Evolutionary conservation across 2,888 invertebrate species (phyloP), one percentile per base, ranked within the genome.

Genomic region (Drosophila phalerata): DNA sequence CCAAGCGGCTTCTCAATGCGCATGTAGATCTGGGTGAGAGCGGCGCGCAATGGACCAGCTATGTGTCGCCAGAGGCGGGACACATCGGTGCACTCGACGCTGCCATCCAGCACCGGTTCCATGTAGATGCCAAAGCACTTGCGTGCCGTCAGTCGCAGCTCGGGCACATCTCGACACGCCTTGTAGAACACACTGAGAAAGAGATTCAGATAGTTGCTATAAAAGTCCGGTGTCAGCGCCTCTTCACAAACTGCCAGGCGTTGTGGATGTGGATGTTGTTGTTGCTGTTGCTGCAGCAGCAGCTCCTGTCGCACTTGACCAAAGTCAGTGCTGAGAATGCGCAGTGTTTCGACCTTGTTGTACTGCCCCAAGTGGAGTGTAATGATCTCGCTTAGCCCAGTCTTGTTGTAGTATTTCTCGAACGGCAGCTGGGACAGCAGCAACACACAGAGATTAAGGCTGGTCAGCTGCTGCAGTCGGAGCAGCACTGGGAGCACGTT

Each of bases 101-200:
- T 94, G 42, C 95, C 95, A 58, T 93, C 94, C 45, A 95, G 92
- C 19, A 98, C 94, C 0, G 98, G 98, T 85, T 96, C 96, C 85
- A 96, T 94, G 90, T 97, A 98, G 90, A 95, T 95, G 0, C 93
- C 90, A 88, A 97, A 97, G 91, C 95, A 96, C 45, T 95, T 93
- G 81, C 94, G 94, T n/a, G 97, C 96, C 94, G 97, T 95, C 88
- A 97, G 95, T 73, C 95, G 94, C 58, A 98, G 93, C 92, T 98
- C 98, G 25, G 95, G 95, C 52, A 98, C 92, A 94, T 98, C 97
- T 22, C 97, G 94, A 92, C 98, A 98, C 30, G 96, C 96, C 85
- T 96, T 94, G 88, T 96, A 96, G 92, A 97, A 98, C 38, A 97
- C 96, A 78, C 96, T 96, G 5, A 98, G 93, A 90, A 98, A 96